Percentiles rank a stretch among this genome's conserved stretches.
Evolutionary conservation across 2,888 invertebrate genomes (phyloP).

Genomic region (Macrophya alboannulata): DNA sequence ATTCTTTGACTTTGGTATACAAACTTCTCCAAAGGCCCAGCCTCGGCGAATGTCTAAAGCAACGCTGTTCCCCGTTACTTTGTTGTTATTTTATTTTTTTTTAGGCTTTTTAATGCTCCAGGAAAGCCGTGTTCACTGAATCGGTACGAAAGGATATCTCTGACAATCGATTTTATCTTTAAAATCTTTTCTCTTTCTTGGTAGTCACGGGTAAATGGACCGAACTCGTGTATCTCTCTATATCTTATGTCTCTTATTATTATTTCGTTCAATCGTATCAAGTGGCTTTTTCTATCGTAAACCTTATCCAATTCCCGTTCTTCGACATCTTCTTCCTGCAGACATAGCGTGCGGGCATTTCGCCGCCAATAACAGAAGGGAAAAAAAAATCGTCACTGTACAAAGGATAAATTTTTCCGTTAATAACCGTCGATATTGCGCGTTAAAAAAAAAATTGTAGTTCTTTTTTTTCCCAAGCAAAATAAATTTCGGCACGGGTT

Average conservation of each 20-base stretch:
- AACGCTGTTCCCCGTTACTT: constrained; percentile 4
- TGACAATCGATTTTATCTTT: constrained; percentile 36
- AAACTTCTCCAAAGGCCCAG: not conserved
- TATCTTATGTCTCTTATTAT: constrained; percentile 25
- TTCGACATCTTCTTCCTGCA: not conserved
- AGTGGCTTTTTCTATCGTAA: not conserved
- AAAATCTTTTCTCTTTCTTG: constrained; percentile 20
- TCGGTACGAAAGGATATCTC: constrained; percentile 28
- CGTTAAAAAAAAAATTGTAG: not conserved
- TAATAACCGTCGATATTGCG: not conserved
- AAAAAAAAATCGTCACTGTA: not conserved
- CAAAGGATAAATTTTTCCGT: not conserved
- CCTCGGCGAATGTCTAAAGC: constrained; percentile 35
- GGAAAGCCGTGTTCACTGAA: constrained; percentile 42
- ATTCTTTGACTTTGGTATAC: constrained; percentile 36
- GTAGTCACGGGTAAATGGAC: constrained; percentile 34
- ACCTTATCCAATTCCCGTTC: constrained; percentile 11
- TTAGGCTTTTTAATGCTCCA: not conserved
- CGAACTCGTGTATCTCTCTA: not conserved
- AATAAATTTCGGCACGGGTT: not conserved
- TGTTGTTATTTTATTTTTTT: constrained; percentile 11
- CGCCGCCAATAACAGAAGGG: not conserved
- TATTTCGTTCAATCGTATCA: constrained; percentile 25
- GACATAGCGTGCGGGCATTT: not conserved
- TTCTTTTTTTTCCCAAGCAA: not conserved